These are phyloP conservation scores for Euwallacea similis DNA, from an alignment of 1,140 invertebrate genomes.

Conservation along the genomic window DNA sequence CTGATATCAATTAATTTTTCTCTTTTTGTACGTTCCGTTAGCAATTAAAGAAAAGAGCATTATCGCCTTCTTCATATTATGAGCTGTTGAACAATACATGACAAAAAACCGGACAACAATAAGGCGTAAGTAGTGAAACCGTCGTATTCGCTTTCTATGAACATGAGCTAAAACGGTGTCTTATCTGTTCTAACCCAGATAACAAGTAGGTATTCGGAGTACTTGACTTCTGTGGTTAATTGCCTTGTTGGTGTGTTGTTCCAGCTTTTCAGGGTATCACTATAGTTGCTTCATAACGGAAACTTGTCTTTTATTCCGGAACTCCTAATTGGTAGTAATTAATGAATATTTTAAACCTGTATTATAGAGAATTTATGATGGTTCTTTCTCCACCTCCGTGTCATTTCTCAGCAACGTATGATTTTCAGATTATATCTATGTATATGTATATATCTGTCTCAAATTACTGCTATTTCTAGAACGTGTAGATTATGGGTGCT, in stretches of 20 bases:
- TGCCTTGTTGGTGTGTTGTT: conserved; percentile 9
- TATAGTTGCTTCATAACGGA: neutral
- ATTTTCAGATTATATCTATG: too few species aligned
- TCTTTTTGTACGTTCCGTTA: neutral
- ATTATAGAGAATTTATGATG: too few species aligned
- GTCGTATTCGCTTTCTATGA: conserved; percentile 10
- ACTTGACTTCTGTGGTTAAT: conserved; percentile 8
- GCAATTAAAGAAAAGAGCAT: neutral
- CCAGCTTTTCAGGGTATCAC: neutral
- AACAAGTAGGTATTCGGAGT: conserved; percentile 12
- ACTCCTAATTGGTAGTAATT: too few species aligned
- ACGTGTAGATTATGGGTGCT: too few species aligned
- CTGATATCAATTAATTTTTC: too few species aligned
- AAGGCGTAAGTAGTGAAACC: conserved; percentile 12
- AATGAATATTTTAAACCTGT: too few species aligned
- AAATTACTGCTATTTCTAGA: too few species aligned
- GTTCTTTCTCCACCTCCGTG: too few species aligned
- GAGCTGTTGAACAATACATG: conserved; percentile 1
- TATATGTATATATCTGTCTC: too few species aligned
- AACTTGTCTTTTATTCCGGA: too few species aligned
- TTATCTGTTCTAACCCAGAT: conserved; percentile 17
- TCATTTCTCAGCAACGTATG: too few species aligned
- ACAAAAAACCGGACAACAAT: neutral
- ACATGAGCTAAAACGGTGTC: conserved; percentile 8
- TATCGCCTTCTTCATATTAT: neutral